A percentile compares a stretch with the other conserved stretches of the same genome.
Conservation (phyloP, 2,113 vertebrate genomes). For the Symphodus melops region DNA sequence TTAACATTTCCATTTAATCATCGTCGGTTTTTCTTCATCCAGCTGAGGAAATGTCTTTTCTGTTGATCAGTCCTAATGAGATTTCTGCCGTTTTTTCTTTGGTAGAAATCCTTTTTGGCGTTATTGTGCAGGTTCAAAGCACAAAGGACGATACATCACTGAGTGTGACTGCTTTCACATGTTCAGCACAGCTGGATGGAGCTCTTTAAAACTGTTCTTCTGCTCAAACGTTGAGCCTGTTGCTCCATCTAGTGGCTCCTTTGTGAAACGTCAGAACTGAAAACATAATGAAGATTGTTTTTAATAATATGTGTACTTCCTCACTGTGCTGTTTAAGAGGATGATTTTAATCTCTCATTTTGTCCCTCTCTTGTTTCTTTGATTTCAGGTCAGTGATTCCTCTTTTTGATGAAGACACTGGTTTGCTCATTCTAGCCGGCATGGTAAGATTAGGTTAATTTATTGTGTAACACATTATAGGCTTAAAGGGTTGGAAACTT, state of each 20-base stretch:
- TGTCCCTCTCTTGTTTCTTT: slow-evolving; percentile 16
- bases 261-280: neutral
- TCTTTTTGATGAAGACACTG: slow-evolving; percentile 88
- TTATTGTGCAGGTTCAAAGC: neutral
- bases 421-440: slow-evolving; percentile 89
- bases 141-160: neutral
- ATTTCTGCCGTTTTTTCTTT: neutral
- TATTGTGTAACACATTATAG: neutral
- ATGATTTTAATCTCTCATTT: neutral
- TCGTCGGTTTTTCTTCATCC: neutral
- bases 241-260: slow-evolving; percentile 63
- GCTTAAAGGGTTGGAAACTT: too few species aligned
- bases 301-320: neutral
- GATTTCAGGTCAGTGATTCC: slow-evolving; percentile 87
- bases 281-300: neutral
- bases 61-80: neutral
- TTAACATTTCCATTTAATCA: neutral
- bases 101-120: neutral
- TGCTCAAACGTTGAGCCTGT: neutral
- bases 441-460: slow-evolving; percentile 82
- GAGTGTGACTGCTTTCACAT: neutral
- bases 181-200: neutral
- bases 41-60: neutral
- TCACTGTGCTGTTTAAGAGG: neutral
- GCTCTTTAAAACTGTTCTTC: neutral